Conservation (phyloP, 1,140 invertebrate genomes). For the Drosophila gunungcola region DNA sequence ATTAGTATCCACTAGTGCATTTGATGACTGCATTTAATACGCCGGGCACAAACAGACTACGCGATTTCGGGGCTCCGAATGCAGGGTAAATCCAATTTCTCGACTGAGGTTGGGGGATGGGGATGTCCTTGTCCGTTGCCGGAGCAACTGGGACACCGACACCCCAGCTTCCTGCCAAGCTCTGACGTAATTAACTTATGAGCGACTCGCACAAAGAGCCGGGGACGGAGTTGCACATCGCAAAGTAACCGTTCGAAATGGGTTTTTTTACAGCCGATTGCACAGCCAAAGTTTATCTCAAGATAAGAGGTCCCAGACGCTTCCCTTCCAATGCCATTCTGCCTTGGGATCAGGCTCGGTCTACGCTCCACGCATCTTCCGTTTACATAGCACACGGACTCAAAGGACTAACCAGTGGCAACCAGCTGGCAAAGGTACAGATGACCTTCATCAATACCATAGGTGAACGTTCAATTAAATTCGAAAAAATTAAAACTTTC, state of each 20-base stretch:
- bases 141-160: conserved; percentile 32
- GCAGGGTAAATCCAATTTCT: conserved; percentile 63
- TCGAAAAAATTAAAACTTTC: background rate
- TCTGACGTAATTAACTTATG: conserved; percentile 55
- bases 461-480: conserved; percentile 10
- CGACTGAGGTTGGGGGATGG: conserved; percentile 1
- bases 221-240: conserved; percentile 21
- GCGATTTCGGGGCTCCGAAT: conserved; percentile 26
- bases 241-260: conserved; percentile 37
- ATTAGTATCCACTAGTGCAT: conserved; percentile 24
- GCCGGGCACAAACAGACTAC: conserved; percentile 27
- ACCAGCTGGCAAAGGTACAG: conserved; percentile 1
- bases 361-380: conserved; percentile 9
- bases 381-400: background rate
- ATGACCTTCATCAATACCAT: background rate
- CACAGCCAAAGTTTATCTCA: conserved; percentile 48
- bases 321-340: background rate
- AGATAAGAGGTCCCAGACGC: conserved; percentile 35
- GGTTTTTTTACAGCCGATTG: conserved; percentile 47
- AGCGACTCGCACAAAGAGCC: conserved; percentile 21
- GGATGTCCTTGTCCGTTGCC: conserved; percentile 9
- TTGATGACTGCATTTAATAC: conserved; percentile 8
- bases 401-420: conserved; percentile 4
- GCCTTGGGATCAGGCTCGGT: background rate
- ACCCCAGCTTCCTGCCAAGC: conserved; percentile 1